These are phyloP conservation scores for Furcula furcula DNA, from an alignment of 2,888 invertebrate species.

Conservation along the genomic window DNA sequence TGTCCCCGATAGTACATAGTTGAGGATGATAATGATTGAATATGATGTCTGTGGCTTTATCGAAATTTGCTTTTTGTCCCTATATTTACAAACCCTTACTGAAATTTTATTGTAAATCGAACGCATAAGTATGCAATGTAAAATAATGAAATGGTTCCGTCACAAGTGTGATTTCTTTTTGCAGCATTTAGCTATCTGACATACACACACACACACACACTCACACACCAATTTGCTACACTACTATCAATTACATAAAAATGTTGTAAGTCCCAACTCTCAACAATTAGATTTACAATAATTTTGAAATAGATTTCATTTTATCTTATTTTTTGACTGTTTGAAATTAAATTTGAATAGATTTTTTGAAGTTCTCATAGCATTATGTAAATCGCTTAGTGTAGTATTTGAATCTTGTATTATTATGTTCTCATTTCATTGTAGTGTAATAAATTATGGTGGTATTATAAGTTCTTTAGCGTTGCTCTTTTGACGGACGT, in stretches of 20 bases:
- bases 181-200: constrained; percentile 30
- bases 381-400: constrained; percentile 56
- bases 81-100: too few species aligned
- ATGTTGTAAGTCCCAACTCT: constrained; percentile 22
- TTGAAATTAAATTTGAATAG: constrained; percentile 24
- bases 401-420: constrained; percentile 43
- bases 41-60: too few species aligned
- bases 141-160: too few species aligned
- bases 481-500: constrained; percentile 35
- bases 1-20: too few species aligned
- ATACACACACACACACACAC: constrained; percentile 14
- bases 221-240: constrained; percentile 14
- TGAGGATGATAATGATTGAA: too few species aligned
- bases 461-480: constrained; percentile 39
- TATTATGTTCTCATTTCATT: constrained; percentile 44
- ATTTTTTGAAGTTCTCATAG: constrained; percentile 45
- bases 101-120: too few species aligned
- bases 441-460: constrained; percentile 43
- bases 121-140: too few species aligned
- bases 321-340: constrained; percentile 28
- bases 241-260: constrained; percentile 11
- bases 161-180: constrained; percentile 30
- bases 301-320: constrained; percentile 38
- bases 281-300: constrained; percentile 41
- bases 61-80: too few species aligned